Evolutionary conservation across 2,797 vertebrate genomes (phyloP).

Genomic region (Cirrhinus mrigala): DNA sequence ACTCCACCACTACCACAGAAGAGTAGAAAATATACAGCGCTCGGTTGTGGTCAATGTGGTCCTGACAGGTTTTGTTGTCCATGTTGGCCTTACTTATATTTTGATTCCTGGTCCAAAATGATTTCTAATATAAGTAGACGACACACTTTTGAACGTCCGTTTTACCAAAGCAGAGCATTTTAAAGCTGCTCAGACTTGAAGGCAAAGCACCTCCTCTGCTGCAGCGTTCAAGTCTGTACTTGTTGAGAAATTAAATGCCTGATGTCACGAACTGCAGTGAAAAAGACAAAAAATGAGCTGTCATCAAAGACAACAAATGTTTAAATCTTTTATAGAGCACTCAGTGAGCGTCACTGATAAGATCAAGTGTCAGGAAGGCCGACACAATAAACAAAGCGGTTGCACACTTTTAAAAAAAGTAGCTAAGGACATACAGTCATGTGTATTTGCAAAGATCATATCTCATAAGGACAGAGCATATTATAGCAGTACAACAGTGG

Average conservation of each 20-base stretch:
- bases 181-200: slow-evolving; percentile 7
- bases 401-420: background rate
- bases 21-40: slow-evolving; percentile 69
- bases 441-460: background rate
- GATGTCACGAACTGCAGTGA: slow-evolving; percentile 29
- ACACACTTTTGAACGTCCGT: background rate
- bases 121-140: background rate
- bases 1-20: slow-evolving; percentile 67
- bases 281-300: slow-evolving; percentile 37
- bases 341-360: background rate
- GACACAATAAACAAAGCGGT: slow-evolving; percentile 1
- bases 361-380: background rate
- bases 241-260: slow-evolving; percentile 47
- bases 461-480: background rate
- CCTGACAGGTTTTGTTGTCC: slow-evolving; percentile 53
- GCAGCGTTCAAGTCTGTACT: slow-evolving; percentile 68
- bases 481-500: background rate
- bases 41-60: background rate
- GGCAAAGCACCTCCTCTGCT: slow-evolving; percentile 70
- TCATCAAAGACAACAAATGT: background rate
- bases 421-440: background rate
- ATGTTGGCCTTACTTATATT: background rate
- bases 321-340: background rate
- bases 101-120: background rate
- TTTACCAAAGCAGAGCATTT: slow-evolving; percentile 28